These are phyloP conservation scores for Drosophila biarmipes DNA, from an alignment of 1,140 invertebrate genomes.

Conservation along the genomic window DNA sequence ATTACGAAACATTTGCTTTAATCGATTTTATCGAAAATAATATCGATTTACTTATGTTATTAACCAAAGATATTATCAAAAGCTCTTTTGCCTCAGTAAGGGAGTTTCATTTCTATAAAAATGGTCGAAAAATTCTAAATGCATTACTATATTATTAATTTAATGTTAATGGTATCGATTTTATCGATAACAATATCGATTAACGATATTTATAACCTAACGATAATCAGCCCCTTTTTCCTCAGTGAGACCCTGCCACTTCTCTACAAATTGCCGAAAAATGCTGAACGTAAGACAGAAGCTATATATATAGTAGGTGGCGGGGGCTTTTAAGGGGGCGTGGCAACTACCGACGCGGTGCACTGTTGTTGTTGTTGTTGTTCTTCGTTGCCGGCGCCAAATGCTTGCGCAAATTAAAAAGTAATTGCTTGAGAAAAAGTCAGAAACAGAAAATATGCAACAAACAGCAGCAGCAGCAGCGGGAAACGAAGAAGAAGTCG, in stretches of 20 bases:
- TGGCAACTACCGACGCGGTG: constrained; percentile 37
- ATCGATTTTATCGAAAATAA: no score
- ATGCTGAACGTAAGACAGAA: constrained; percentile 42
- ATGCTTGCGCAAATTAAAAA: constrained; percentile 64
- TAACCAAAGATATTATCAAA: no score
- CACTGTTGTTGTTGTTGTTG: constrained; percentile 11
- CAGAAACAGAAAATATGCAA: constrained; percentile 57
- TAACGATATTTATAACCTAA: no score
- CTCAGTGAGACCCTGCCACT: background rate
- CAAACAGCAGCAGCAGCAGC: constrained; percentile 29
- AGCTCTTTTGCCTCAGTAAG: no score
- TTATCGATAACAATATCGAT: no score
- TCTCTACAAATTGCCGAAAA: background rate
- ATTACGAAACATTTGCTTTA: no score
- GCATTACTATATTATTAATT: no score
- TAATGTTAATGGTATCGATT: no score
- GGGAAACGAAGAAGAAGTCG: background rate
- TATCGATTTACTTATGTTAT: no score
- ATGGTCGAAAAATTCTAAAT: no score
- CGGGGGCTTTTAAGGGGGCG: constrained; percentile 11
- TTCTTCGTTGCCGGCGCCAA: constrained; percentile 45
- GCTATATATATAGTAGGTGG: constrained; percentile 1
- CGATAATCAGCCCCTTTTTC: no score
- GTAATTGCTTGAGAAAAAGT: constrained; percentile 65
- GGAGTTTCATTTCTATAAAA: no score